Base-by-base conservation (phyloP, 2,797 vertebrate genomes). In the Peromyscus aztecus region DNA sequence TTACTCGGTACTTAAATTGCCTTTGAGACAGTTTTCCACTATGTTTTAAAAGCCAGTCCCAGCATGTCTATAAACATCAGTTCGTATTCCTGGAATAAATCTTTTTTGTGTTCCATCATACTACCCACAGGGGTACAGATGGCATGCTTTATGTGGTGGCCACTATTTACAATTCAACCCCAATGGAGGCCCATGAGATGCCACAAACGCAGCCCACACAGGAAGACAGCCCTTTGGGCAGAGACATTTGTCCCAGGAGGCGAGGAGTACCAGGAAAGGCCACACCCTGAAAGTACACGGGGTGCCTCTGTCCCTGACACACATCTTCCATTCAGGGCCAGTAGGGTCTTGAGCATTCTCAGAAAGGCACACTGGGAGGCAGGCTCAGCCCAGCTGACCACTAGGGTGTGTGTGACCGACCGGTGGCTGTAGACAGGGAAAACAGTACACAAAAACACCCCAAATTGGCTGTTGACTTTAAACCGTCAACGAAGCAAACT, bases 31-130 rank as follows among this genome's bases (percentile, higher is more conserved):
- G 97, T 95, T 97, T 97, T 97, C 97, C 95, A 94, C 97, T 97
- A 94, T 97, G 92, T 97, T 97, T 93, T 95, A 97, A 98, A 98
- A 96, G 94, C 88, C 91, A 86, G 96, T 82, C 84, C 94, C 95
- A 85, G 96, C 94, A 96, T 97, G 97, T 97, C 97, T 96, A 95
- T 98, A 98, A 98, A 98, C 97, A 98, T 96, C 96, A 98, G 94
- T 98, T 98, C 97, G 89, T 97, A 97, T 98, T 98, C 96, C 98
- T 98, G 97, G 98, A 98, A 98, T 97, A 97, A 97, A 96, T 97
- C 96, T 94, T 97, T 96, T 97, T 94, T 98, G 96, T 98, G 95
- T 97, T 95, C 96, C 97, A 93, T 98, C 88, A 77, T 92, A 65
- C 93, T 97, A 96, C 96, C 98, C 98, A 98, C 97, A 97, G 97